phyloP scores from a whole-genome alignment of 2,113 vertebrate species.

The Psettodes erumei region DNA sequence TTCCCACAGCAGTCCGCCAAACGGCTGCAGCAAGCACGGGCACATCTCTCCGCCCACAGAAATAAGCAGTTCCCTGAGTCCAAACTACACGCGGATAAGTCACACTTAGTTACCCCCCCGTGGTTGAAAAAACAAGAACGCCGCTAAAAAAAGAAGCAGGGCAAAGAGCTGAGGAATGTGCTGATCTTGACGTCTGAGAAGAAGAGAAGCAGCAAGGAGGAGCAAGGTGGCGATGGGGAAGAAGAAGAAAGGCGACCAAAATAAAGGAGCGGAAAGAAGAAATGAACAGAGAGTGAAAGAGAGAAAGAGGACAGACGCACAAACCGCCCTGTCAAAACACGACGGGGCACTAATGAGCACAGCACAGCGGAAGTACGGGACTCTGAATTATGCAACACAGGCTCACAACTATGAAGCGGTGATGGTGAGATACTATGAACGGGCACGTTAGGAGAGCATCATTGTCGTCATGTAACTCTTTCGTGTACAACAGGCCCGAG shows the following conservation, averaged over 20 bases:
- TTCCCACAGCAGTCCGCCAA: neutral
- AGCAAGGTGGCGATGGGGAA: neutral
- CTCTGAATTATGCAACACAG: conserved; percentile 52
- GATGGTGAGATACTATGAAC: conserved; percentile 9
- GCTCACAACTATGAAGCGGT: conserved; percentile 17
- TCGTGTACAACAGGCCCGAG: neutral
- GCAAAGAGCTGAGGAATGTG: neutral
- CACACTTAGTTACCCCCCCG: too few species aligned
- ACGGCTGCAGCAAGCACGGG: neutral
- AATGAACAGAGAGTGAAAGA: neutral
- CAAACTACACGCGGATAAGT: too few species aligned
- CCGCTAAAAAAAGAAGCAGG: too few species aligned
- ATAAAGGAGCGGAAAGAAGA: neutral
- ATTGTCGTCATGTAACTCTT: conserved; percentile 2
- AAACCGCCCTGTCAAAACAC: conserved; percentile 15
- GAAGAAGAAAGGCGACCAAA: neutral
- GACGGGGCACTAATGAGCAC: conserved; percentile 34
- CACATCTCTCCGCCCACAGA: neutral
- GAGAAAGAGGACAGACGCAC: neutral
- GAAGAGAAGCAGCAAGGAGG: too few species aligned
- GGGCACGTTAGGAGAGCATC: conserved; percentile 12
- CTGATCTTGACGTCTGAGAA: too few species aligned
- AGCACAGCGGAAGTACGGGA: neutral
- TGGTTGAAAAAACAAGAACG: neutral
- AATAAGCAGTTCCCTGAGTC: neutral